Evolutionary conservation across 2,888 invertebrate species (phyloP).

Genomic region (Microchrysa polita): DNA sequence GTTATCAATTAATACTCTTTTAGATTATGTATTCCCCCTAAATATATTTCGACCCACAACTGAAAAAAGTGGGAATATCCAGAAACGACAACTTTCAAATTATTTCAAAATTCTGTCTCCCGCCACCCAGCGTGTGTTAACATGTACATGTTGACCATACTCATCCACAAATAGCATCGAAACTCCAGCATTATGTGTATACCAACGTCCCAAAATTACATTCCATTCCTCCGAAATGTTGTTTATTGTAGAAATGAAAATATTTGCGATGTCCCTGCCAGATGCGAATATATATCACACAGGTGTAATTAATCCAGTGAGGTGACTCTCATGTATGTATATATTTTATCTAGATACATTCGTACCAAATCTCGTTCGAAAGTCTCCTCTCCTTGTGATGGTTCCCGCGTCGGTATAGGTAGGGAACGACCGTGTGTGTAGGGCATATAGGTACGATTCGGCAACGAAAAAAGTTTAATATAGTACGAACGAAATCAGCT

Average conservation of each 20-base stretch:
- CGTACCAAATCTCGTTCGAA: conserved; percentile 6
- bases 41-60: too few species aligned
- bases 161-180: neutral
- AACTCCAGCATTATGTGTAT: too few species aligned
- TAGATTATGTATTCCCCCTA: too few species aligned
- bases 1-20: too few species aligned
- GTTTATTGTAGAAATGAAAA: conserved; percentile 47
- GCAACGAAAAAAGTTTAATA: neutral
- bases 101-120: conserved; percentile 18
- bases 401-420: too few species aligned
- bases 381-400: conserved; percentile 9
- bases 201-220: conserved; percentile 34
- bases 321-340: too few species aligned
- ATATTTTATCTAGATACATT: neutral
- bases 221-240: conserved; percentile 37
- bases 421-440: neutral
- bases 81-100: conserved; percentile 11
- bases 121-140: neutral
- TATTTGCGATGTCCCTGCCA: conserved; percentile 34
- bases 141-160: neutral
- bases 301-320: conserved; percentile 50
- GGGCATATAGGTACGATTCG: neutral
- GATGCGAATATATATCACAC: conserved; percentile 44
- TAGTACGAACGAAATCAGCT: neutral
- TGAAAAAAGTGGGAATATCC: neutral